phyloP scores from a whole-genome alignment of 2,797 vertebrate species.

The Hafferia zeledoni region DNA sequence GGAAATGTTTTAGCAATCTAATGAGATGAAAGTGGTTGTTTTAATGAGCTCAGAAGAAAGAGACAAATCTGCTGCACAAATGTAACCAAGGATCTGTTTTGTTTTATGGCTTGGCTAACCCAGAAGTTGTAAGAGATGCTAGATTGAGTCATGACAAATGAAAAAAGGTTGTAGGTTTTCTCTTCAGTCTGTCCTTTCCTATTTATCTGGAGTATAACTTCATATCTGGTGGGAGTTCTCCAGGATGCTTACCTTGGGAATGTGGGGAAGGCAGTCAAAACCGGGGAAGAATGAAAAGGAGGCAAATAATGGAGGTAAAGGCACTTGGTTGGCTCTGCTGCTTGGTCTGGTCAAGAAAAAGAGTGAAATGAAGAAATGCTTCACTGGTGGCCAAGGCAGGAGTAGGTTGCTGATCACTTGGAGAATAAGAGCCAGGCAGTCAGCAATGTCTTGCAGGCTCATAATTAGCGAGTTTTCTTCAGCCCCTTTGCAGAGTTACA shows the following conservation, averaged over 20 bases:
- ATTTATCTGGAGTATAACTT: neutral
- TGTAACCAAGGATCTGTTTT: constrained; percentile 40
- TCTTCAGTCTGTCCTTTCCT: neutral
- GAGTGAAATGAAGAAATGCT: neutral
- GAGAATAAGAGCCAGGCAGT: neutral
- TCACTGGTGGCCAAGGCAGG: neutral
- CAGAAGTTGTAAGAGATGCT: constrained; percentile 7
- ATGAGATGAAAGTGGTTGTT: constrained; percentile 46
- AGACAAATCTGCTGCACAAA: constrained; percentile 34
- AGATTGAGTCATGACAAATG: neutral
- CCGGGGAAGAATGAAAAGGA: neutral
- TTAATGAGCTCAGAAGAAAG: constrained; percentile 35
- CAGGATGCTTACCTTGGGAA: neutral
- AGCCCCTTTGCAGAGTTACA: neutral
- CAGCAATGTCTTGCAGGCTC: neutral
- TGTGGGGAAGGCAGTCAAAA: neutral
- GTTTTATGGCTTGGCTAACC: constrained; percentile 22
- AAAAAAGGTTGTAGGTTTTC: neutral
- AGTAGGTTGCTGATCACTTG: neutral
- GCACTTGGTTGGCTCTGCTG: neutral
- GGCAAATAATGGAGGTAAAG: neutral
- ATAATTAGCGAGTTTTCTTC: neutral
- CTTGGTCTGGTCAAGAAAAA: neutral
- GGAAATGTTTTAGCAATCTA: constrained; percentile 32
- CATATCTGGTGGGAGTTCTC: neutral